Conservation (phyloP, 2,113 vertebrate species). For the Cottus gobio region DNA sequence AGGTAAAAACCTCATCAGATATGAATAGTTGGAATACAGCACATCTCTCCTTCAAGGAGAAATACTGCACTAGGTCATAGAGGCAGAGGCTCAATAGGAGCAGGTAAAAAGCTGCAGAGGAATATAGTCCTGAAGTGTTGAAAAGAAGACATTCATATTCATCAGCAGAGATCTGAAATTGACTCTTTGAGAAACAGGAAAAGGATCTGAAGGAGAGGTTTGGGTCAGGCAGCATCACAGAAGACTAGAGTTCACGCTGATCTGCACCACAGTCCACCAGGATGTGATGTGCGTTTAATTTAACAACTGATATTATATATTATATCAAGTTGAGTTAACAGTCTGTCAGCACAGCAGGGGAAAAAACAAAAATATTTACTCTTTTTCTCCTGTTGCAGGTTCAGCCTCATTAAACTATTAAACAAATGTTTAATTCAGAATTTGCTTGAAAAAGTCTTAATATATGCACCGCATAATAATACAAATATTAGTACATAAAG, state of each 20-base stretch:
- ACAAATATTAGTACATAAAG: background rate
- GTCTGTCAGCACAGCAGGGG: background rate
- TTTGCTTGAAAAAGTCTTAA: background rate
- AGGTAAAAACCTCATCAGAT: constrained; percentile 21
- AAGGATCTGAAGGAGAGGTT: constrained; percentile 13
- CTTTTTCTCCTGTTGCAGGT: background rate
- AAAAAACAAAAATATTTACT: background rate
- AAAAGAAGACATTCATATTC: constrained; percentile 47
- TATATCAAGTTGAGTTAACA: background rate
- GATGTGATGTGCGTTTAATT: background rate
- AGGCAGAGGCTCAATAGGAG: constrained; percentile 27
- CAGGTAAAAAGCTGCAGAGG: constrained; percentile 11
- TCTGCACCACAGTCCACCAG: background rate
- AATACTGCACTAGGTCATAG: constrained; percentile 31
- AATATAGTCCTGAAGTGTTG: constrained; percentile 22
- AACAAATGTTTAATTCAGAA: background rate
- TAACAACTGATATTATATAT: background rate
- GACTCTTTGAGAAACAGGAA: background rate
- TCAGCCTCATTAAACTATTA: background rate
- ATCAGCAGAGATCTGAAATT: constrained; percentile 50
- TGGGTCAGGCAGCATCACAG: constrained; percentile 12
- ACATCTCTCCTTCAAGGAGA: constrained; percentile 28
- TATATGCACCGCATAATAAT: background rate
- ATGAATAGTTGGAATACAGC: constrained; percentile 26
- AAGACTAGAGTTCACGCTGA: background rate